Base-by-base conservation (phyloP, 2,797 vertebrate species). In the Helicolenus hilgendorfi region DNA sequence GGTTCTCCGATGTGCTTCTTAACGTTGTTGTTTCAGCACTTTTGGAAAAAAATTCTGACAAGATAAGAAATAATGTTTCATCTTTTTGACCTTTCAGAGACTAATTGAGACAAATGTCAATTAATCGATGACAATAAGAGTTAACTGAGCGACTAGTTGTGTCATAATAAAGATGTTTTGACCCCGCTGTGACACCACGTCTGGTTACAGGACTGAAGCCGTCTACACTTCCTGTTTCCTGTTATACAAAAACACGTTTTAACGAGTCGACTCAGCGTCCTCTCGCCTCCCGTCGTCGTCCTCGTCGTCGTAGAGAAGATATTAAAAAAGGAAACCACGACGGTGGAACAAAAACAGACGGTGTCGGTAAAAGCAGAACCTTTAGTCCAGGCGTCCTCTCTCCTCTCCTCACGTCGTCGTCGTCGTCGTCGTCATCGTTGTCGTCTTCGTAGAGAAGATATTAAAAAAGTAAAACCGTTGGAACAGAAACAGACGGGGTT, bases 331-430 rank as follows among this genome's bases (percentile, higher is more conserved):
- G 18, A 53, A 53, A n/a, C 18, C n/a, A 55, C 22, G 11, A 24
- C 4, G 55, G 45, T 18, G 31, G 9, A 36, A 49, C 60, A 24
- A 31, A 59, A 72, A 64, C 11, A 49, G 45, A 49, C 14, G 18
- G 71, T 62, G 77, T 80, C 9, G 2, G 72, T 77, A 84, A 78
- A 81, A 87, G 84, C 87, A 13, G 82, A 33, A 78, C 91, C 75
- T 41, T 41, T 14, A 41, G 38, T 41, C 38, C 4, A 41, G 38
- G 38, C 38, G 13, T 41, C 38, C 41, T 45, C 41, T 18, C 41
- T 7, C 15, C 38, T 41, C 4, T 5, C 4, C 11, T 36, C 13
- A 4, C 35, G 35, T 36, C 4, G 35, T 36, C 35, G 11, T 13
- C 11, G 1, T 36, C 11, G 1, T 36, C 11, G 0, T 36, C 35